These are phyloP conservation scores for Elgaria multicarinata DNA, from an alignment of 2,113 vertebrate genomes.

Conservation along the genomic window DNA sequence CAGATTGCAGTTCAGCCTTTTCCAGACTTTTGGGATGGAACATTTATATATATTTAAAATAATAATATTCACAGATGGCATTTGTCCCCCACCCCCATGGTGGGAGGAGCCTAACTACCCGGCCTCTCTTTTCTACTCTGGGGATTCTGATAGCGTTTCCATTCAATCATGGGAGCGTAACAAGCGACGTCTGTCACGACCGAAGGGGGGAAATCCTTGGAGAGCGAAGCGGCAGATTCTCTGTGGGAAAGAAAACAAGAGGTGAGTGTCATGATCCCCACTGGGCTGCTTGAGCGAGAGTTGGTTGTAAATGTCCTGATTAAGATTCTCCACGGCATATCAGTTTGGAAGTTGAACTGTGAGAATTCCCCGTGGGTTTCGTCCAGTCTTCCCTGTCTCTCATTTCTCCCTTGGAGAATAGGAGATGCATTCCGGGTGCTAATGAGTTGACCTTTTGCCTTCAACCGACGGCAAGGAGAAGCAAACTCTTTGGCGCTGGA, in stretches of 20 bases:
- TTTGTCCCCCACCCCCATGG: slow-evolving; percentile 64
- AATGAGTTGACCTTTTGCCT: rapidly evolving
- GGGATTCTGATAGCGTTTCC: slow-evolving; percentile 54
- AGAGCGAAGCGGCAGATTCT: background rate
- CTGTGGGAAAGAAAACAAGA: background rate
- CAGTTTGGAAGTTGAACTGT: rapidly evolving
- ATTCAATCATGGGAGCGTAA: slow-evolving; percentile 47
- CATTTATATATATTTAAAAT: background rate
- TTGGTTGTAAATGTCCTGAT: background rate
- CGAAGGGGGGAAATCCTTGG: background rate
- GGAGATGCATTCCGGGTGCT: background rate
- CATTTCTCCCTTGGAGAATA: background rate
- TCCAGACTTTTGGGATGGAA: slow-evolving; percentile 36
- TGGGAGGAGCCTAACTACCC: slow-evolving; percentile 58
- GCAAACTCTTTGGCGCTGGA: background rate
- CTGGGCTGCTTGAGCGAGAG: rapidly evolving
- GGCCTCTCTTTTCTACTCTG: slow-evolving; percentile 35
- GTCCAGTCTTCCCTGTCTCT: background rate
- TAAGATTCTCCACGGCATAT: slow-evolving; percentile 9
- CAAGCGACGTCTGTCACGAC: background rate
- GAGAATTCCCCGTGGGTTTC: background rate
- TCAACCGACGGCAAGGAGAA: rapidly evolving
- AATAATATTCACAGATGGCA: background rate
- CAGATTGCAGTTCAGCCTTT: slow-evolving; percentile 32
- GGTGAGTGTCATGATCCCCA: slow-evolving; percentile 48